A percentile compares a stretch with the other conserved stretches of the same genome.
phyloP scores from a whole-genome alignment of 1,140 invertebrate species.

The Druon quercuslanigerum region DNA sequence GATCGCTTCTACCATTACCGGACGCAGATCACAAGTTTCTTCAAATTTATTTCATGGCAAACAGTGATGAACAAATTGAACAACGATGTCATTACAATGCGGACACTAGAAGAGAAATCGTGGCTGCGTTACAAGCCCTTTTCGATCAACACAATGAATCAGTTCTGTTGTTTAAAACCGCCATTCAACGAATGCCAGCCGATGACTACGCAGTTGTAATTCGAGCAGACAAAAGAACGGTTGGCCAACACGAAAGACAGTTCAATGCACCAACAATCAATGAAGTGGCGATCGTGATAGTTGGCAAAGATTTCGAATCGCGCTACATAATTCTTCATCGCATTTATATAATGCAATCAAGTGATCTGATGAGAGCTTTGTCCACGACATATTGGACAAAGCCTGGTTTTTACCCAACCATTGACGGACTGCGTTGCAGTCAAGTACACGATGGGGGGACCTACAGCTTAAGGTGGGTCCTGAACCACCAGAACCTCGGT shows the following conservation, averaged over 20 bases:
- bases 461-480: too few relatives aligned
- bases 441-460: too few relatives aligned
- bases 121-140: slow-evolving; percentile 59
- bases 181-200: slow-evolving; percentile 61
- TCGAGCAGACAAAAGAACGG: slow-evolving; percentile 65
- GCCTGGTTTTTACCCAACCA: too few relatives aligned
- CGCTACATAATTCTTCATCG: slow-evolving; percentile 71
- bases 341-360: too few relatives aligned
- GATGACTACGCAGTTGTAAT: slow-evolving; percentile 68
- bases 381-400: too few relatives aligned
- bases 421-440: too few relatives aligned
- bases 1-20: slow-evolving; percentile 47
- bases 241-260: slow-evolving; percentile 65
- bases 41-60: slow-evolving; percentile 69
- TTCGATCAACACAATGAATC: slow-evolving; percentile 68
- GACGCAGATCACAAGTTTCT: slow-evolving; percentile 56
- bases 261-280: slow-evolving; percentile 63
- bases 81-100: slow-evolving; percentile 58
- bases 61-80: slow-evolving; percentile 66
- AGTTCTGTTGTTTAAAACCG: slow-evolving; percentile 67
- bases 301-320: slow-evolving; percentile 50
- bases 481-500: too few relatives aligned
- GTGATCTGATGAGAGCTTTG: too few relatives aligned
- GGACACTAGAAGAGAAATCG: slow-evolving; percentile 59
- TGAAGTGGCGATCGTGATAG: slow-evolving; percentile 59